Evolutionary conservation across 2,113 vertebrate species (phyloP), one percentile per base, ranked within the genome.

Genomic region (Triplophysa rosa): DNA sequence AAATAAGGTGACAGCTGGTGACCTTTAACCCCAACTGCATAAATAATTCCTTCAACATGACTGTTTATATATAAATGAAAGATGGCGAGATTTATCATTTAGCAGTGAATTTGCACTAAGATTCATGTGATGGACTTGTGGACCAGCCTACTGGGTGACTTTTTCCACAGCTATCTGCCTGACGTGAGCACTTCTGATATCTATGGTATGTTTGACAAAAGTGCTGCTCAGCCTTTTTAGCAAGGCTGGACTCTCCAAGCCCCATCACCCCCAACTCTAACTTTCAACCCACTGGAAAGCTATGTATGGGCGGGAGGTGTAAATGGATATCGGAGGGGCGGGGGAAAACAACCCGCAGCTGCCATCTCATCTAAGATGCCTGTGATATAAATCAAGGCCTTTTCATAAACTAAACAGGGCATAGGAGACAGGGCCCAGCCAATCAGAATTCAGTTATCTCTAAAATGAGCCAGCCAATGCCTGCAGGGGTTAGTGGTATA

Each of bases 381-480:
- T 82, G 86, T 83, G 80, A 89, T 88, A 90, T 89, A 89, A 91
- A 89, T 83, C 85, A 33, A 79, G 67, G 63, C 74, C 79, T 88
- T 90, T 91, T 90, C 87, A 83, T 82, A 89, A 88, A 89, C 84
- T 87, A 87, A 86, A 88, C 83, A 72, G 82, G 85, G 87, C 87
- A 89, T 87, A 86, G 78, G 83, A 80, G 26, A 84, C 59, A 12
- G 62, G 29, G 72, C 56, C 54, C 81, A 77, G 78, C 93, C 92
- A 94, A 94, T 93, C 86, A 83, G 87, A 80, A 58, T 9, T 62
- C 73, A 85, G 88, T 81, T 86, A 79, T 84, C 84, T 87, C 89
- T 90, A 90, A 92, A 90, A 91, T 89, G 88, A 86, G 77, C 80
- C 82, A 86, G 78, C 89, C 90, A 89, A 91, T 92, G 86, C 78